Percentiles rank a stretch among this genome's conserved stretches.
These are phyloP conservation scores for Lobophora halterata DNA, from an alignment of 2,888 invertebrate genomes.

Conservation along the genomic window DNA sequence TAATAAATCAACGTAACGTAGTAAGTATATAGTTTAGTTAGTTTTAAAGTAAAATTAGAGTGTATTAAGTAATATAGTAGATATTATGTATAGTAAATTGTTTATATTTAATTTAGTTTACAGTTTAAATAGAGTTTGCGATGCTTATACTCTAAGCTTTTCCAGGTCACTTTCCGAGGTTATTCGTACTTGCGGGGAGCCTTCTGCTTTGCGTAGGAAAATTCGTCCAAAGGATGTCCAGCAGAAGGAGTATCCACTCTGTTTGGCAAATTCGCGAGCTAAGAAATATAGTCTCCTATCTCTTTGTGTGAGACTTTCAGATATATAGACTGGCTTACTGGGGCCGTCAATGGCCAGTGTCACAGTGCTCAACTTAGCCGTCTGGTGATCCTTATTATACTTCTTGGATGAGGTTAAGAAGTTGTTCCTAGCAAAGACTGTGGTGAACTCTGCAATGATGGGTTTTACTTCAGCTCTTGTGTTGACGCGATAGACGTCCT, in stretches of 20 bases:
- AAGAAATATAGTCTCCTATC: neutral
- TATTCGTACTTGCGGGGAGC: neutral
- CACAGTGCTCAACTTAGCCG: neutral
- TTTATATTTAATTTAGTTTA: too few relatives aligned
- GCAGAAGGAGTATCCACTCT: neutral
- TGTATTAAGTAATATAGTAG: too few relatives aligned
- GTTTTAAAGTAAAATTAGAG: too few relatives aligned
- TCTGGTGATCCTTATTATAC: neutral
- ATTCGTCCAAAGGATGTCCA: neutral
- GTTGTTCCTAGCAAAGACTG: neutral
- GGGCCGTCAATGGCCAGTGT: neutral
- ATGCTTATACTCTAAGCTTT: too few relatives aligned
- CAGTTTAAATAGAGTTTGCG: too few relatives aligned
- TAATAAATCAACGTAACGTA: too few relatives aligned
- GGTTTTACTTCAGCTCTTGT: neutral
- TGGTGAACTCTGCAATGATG: constrained; percentile 2
- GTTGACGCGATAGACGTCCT: neutral
- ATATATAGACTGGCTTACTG: neutral
- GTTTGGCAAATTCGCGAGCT: constrained; percentile 1
- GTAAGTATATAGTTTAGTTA: too few relatives aligned
- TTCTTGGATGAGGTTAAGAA: neutral
- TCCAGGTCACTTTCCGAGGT: neutral
- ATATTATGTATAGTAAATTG: too few relatives aligned
- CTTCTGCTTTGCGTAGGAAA: neutral
- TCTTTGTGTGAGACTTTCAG: neutral